A percentile compares a stretch with the other conserved stretches of the same genome.
phyloP scores from a whole-genome alignment of 2,113 vertebrate genomes.

The Corythornis cristatus region DNA sequence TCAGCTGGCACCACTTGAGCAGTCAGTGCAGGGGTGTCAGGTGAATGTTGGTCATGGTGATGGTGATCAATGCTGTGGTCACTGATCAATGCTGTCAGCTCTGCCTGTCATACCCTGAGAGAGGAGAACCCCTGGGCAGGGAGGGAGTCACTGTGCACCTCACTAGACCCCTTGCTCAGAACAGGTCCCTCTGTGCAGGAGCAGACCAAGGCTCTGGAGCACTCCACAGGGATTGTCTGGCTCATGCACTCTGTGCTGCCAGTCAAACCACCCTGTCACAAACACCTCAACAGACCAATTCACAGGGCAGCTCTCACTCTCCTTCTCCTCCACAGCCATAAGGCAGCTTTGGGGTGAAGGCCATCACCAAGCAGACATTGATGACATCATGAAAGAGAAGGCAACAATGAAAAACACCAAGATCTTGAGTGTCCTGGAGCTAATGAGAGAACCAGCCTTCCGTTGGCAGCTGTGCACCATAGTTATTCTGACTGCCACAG shows the following conservation, averaged over 20 bases:
- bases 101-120: not conserved
- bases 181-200: not conserved
- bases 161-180: not conserved
- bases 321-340: conserved; percentile 75
- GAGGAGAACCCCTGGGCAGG: not conserved
- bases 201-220: not conserved
- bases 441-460: conserved; percentile 73
- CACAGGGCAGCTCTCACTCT: conserved; percentile 29
- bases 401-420: conserved; percentile 61
- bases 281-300: not conserved
- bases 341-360: conserved; percentile 80
- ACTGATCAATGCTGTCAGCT: not conserved
- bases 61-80: no score
- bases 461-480: conserved; percentile 83
- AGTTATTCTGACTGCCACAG: conserved; percentile 51
- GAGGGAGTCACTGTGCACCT: not conserved
- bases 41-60: no score
- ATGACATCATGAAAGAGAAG: conserved; percentile 84
- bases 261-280: not conserved
- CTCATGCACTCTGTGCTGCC: not conserved
- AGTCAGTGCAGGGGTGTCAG: not conserved
- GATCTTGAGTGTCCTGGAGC: conserved; percentile 76
- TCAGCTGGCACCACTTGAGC: not conserved
- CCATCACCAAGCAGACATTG: conserved; percentile 76
- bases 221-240: not conserved